Base-by-base conservation (phyloP, 2,797 vertebrate genomes). In the Gambelia wislizenii region DNA sequence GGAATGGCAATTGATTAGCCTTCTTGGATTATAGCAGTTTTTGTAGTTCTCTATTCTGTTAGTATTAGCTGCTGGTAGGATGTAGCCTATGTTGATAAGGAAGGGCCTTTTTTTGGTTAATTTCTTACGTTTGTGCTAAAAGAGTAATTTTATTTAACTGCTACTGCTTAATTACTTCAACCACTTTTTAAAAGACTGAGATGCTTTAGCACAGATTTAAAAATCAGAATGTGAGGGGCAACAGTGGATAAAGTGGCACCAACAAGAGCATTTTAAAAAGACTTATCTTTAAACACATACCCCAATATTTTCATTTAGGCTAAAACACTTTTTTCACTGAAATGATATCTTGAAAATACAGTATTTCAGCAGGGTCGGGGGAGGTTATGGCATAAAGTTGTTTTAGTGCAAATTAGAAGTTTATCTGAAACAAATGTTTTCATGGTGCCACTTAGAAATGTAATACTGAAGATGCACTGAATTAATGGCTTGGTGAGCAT, bases 1-100 rank as follows among this genome's bases (percentile, higher is more conserved):
- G 74, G 42, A 78, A 78, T 89, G 92, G 92, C 70, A 74, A 87
- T 49, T 69, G 49, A 52, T 25, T 30, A n/a, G 2, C 33, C n/a
- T 72, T 72, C 47, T 72, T 1, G 2, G 16, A 14, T 33, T 22
- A 14, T n/a, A 56, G 12, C 2, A 30, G 10, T n/a, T 27, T 64
- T 39, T 59, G 79, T 39, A 30, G 36, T 39, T n/a, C 47, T 85
- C 27, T 42, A 20, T 61, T 44, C 8, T 67, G 39, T 9, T 22
- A 39, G 25, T 22, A 80, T 5, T 36, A 13, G n/a, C 25, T 10
- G n/a, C 25, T 10, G 7, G n/a, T 2, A 3, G 49, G 10, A 36
- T 36, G 16, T 25, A 36, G 78, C 54, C 33, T n/a, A 52, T 39
- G 20, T 27, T 59, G n/a, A 4, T 59, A 20, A 20, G 3, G 54